Evolutionary conservation across 2,888 invertebrate genomes (phyloP).

Genomic region (Perithous albicinctus): DNA sequence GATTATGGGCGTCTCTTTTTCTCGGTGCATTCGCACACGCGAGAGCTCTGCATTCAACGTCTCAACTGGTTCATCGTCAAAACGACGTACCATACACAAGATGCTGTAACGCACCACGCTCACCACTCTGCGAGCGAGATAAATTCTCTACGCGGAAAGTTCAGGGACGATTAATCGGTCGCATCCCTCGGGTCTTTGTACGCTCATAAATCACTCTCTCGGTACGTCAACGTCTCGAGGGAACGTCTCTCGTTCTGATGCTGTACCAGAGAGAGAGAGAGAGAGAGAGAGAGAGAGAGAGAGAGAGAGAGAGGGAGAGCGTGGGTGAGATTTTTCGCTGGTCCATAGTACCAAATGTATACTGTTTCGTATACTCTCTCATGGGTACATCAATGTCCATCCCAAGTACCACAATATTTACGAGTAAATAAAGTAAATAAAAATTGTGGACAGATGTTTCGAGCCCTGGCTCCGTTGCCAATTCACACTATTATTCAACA

Average conservation of each 20-base stretch:
- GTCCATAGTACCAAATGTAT: conserved; percentile 36
- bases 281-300: conserved; percentile 54
- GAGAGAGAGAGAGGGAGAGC: conserved; percentile 54
- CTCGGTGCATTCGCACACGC: conserved; percentile 45
- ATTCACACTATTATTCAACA: background rate
- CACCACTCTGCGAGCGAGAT: conserved; percentile 50
- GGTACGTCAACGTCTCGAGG: conserved; percentile 59
- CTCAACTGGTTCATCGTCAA: conserved; percentile 55
- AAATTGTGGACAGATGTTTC: background rate
- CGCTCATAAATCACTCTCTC: conserved; percentile 62
- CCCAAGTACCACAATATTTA: background rate
- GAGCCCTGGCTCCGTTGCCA: background rate
- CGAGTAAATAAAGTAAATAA: background rate
- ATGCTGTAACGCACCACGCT: conserved; percentile 15
- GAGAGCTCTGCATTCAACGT: conserved; percentile 34
- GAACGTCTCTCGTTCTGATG: no score
- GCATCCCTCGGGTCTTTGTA: conserved; percentile 66
- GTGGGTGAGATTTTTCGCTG: conserved; percentile 61
- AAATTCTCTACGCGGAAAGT: conserved; percentile 65
- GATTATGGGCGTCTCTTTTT: conserved; percentile 38
- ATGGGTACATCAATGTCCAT: conserved; percentile 4
- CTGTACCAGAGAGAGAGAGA: conserved; percentile 1
- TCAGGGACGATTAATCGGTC: conserved; percentile 68
- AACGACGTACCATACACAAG: background rate
- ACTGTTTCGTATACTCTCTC: background rate